phyloP scores from a whole-genome alignment of 2,113 vertebrate genomes.

The Scytalopus superciliaris region DNA sequence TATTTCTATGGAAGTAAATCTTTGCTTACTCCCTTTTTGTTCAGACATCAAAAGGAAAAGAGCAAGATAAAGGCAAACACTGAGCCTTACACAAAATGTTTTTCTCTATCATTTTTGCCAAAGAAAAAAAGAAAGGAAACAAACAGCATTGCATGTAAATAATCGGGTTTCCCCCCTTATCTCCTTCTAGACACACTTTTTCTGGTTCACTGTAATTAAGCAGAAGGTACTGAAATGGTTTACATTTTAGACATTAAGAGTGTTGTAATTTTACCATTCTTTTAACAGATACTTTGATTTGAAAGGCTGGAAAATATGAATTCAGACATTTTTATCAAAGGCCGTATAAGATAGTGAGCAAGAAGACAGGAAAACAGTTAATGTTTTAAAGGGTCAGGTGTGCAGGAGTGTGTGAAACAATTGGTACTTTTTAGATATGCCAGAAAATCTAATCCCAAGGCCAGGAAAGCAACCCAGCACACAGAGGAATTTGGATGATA shows the following conservation, averaged over 20 bases:
- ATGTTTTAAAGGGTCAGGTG: neutral
- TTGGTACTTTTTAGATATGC: neutral
- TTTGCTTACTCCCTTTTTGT: neutral
- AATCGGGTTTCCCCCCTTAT: neutral
- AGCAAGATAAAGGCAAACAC: neutral
- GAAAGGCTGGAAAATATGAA: neutral
- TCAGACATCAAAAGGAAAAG: neutral
- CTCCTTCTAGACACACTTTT: neutral
- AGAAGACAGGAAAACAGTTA: neutral
- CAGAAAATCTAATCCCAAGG: neutral
- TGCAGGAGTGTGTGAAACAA: neutral
- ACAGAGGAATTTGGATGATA: neutral
- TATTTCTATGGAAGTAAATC: neutral
- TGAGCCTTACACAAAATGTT: neutral
- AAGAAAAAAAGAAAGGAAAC: neutral
- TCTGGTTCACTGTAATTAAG: neutral
- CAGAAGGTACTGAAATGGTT: neutral
- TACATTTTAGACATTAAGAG: neutral
- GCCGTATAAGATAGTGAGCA: neutral
- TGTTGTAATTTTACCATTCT: neutral
- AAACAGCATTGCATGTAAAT: neutral
- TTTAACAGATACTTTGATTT: neutral
- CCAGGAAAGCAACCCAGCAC: neutral
- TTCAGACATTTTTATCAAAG: neutral
- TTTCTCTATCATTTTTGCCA: neutral